Conservation (phyloP, 2,797 vertebrate genomes). For the Aulostomus chinensis region DNA sequence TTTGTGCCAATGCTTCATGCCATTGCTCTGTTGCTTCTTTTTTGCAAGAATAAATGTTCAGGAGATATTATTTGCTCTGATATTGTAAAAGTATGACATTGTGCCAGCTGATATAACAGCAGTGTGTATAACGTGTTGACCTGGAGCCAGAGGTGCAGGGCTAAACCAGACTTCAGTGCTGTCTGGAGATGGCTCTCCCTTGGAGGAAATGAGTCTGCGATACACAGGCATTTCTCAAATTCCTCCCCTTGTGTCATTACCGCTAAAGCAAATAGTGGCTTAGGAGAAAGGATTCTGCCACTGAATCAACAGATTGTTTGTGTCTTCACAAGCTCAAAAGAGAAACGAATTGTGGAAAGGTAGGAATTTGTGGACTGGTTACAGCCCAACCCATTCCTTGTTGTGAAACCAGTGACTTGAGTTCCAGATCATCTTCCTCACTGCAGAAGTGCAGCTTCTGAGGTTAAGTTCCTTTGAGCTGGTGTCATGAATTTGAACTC, state of each 20-base stretch:
- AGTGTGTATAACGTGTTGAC: constrained; percentile 16
- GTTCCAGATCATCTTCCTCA: neutral
- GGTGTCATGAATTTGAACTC: too few relatives aligned
- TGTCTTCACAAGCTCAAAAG: constrained; percentile 58
- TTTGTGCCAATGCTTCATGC: constrained; percentile 12
- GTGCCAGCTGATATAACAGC: neutral
- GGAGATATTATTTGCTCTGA: neutral
- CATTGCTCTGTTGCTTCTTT: constrained; percentile 13
- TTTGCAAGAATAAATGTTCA: constrained; percentile 2
- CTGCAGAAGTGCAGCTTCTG: too few relatives aligned
- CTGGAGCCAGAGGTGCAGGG: constrained; percentile 34
- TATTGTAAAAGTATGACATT: neutral
- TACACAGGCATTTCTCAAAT: constrained; percentile 70
- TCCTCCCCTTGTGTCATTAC: constrained; percentile 72
- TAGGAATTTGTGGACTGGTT: constrained; percentile 47
- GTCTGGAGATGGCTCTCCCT: constrained; percentile 47
- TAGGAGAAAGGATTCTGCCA: constrained; percentile 58
- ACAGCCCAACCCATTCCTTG: constrained; percentile 1
- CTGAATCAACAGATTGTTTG: constrained; percentile 73
- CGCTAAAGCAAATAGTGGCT: constrained; percentile 71
- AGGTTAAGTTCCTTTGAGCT: too few relatives aligned
- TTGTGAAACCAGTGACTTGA: constrained; percentile 14
- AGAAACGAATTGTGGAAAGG: constrained; percentile 55
- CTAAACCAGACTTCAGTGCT: constrained; percentile 54
- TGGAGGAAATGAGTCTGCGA: constrained; percentile 67